phyloP scores from a whole-genome alignment of 2,113 vertebrate genomes.

The Polyodon spathula region DNA sequence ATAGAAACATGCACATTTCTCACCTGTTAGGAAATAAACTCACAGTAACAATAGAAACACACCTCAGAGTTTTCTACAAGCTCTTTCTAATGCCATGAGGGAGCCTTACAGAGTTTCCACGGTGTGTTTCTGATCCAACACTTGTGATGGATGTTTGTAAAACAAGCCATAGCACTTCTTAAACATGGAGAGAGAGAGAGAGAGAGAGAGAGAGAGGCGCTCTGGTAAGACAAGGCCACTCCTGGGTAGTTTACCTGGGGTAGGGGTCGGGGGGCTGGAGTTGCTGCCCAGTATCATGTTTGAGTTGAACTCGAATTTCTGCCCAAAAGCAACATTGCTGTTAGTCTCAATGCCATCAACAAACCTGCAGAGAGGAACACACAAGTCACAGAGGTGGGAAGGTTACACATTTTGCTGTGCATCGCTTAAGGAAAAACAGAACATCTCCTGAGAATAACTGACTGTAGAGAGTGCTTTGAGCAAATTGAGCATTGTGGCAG shows the following conservation, averaged over 20 bases:
- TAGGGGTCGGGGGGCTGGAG: conserved; percentile 37
- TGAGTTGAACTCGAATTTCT: conserved; percentile 62
- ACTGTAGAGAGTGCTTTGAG: too few species aligned
- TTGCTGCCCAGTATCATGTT: conserved; percentile 36
- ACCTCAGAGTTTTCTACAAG: too few species aligned
- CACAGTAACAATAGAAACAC: not conserved
- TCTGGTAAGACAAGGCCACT: not conserved
- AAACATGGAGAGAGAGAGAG: not conserved
- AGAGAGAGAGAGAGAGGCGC: not conserved
- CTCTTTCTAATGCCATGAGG: too few species aligned
- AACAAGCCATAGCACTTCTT: too few species aligned
- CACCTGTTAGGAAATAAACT: not conserved
- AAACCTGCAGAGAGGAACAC: conserved; percentile 39
- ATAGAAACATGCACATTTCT: conserved; percentile 6
- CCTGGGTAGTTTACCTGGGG: conserved; percentile 34
- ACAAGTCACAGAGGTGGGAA: too few species aligned
- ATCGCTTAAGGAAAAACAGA: too few species aligned
- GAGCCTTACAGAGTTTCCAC: too few species aligned
- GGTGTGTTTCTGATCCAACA: too few species aligned
- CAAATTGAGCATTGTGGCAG: too few species aligned
- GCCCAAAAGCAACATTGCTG: conserved; percentile 39
- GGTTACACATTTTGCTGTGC: too few species aligned
- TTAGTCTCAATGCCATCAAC: conserved; percentile 69
- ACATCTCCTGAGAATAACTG: too few species aligned
- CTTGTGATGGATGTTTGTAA: too few species aligned